Evolutionary conservation across 2,113 vertebrate genomes (phyloP).

Genomic region (Lampris megalopsis): DNA sequence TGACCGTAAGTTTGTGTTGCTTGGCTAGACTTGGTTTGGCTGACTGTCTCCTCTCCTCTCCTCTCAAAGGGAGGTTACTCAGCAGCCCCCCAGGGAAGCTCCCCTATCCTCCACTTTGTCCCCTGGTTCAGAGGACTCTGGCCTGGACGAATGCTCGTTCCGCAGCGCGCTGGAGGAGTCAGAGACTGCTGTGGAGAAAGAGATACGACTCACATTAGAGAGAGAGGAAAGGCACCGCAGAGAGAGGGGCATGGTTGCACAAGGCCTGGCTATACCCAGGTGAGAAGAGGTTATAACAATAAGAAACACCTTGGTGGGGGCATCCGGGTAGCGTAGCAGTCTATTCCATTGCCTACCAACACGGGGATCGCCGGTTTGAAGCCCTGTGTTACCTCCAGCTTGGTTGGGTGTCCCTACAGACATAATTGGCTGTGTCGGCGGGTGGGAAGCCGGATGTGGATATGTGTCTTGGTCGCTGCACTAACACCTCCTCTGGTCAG

Average conservation of each 20-base stretch:
- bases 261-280: constrained; percentile 56
- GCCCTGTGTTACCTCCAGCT: too few relatives aligned
- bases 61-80: constrained; percentile 51
- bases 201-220: constrained; percentile 78
- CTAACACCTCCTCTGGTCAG: too few relatives aligned
- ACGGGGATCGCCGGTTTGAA: too few relatives aligned
- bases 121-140: constrained; percentile 76
- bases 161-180: constrained; percentile 67
- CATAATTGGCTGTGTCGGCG: too few relatives aligned
- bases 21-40: too few relatives aligned
- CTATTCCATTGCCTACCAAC: too few relatives aligned
- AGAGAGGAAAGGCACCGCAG: constrained; percentile 74
- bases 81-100: constrained; percentile 42
- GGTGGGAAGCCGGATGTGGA: too few relatives aligned
- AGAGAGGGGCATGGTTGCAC: constrained; percentile 65
- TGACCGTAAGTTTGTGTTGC: too few relatives aligned
- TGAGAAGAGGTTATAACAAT: constrained; percentile 3
- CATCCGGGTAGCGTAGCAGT: too few relatives aligned
- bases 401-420: too few relatives aligned
- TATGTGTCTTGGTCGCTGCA: too few relatives aligned
- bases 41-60: background rate
- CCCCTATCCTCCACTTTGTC: constrained; percentile 66
- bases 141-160: constrained; percentile 65
- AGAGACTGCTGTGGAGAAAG: constrained; percentile 76
- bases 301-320: too few relatives aligned